These are phyloP conservation scores for Andrena bicolor DNA, from an alignment of 2,888 invertebrate species.

Conservation along the genomic window DNA sequence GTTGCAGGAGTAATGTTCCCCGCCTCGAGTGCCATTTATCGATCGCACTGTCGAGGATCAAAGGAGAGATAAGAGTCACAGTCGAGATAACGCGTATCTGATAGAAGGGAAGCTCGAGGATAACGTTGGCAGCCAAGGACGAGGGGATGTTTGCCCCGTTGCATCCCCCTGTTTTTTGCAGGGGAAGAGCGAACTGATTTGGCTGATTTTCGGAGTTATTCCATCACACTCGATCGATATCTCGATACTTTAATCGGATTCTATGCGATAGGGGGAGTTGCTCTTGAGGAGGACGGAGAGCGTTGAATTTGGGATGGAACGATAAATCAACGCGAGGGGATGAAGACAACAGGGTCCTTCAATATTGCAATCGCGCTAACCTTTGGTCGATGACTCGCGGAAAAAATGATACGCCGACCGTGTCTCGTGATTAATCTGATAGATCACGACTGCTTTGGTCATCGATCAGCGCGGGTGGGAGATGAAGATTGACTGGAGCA, in stretches of 20 bases:
- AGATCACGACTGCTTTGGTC: constrained; percentile 32
- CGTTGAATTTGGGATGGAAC: no score
- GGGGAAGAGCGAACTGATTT: no score
- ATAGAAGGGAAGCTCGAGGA: not conserved
- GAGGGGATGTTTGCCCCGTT: not conserved
- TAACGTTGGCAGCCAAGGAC: constrained; percentile 5
- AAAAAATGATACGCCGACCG: constrained; percentile 39
- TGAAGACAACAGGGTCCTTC: no score
- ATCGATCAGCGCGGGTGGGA: constrained; percentile 36
- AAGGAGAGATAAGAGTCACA: constrained; percentile 9
- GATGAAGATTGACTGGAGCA: no score
- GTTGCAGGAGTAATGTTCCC: not conserved
- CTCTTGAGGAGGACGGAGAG: no score
- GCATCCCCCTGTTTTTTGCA: not conserved
- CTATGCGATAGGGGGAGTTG: no score
- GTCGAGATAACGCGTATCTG: not conserved
- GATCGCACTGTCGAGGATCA: constrained; percentile 13
- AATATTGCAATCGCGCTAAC: no score
- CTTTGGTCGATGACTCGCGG: not conserved
- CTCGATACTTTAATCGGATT: no score
- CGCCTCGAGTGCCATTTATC: constrained; percentile 1
- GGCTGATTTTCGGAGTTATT: no score
- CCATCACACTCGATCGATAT: no score
- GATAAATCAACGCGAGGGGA: no score
- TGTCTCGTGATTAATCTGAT: constrained; percentile 54